Evolutionary conservation across 2,888 invertebrate genomes (phyloP).

Genomic region (Eupithecia subfuscata): DNA sequence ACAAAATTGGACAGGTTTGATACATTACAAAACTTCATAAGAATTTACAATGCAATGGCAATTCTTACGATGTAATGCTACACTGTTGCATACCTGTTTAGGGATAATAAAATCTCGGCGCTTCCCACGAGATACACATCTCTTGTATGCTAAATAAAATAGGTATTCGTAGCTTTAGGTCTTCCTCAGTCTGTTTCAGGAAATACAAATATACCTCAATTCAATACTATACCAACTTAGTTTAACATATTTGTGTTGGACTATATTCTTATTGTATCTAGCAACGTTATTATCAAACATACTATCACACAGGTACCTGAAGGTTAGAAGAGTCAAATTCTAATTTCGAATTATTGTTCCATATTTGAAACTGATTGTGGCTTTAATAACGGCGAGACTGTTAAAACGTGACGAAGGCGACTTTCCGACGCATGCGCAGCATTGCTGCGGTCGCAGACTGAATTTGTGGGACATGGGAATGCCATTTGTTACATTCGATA

Average conservation of each 20-base stretch:
- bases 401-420: constrained; percentile 51
- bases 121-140: constrained; percentile 20
- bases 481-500: constrained; percentile 7
- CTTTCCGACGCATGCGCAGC: constrained; percentile 42
- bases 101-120: constrained; percentile 10
- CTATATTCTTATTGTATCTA: neutral
- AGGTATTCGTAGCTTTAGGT: neutral
- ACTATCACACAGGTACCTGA: neutral
- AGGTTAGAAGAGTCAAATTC: constrained; percentile 9
- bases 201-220: neutral
- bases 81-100: constrained; percentile 8
- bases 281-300: neutral
- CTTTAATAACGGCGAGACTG: constrained; percentile 37
- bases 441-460: constrained; percentile 46
- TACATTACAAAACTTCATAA: neutral
- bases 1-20: neutral
- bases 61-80: constrained; percentile 9
- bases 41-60: neutral
- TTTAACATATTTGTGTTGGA: neutral
- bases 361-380: constrained; percentile 39
- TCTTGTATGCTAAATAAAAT: constrained; percentile 5
- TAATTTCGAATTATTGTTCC: constrained; percentile 29
- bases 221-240: neutral
- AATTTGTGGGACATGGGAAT: constrained; percentile 20
- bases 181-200: neutral